Base-by-base conservation (phyloP, 1,140 invertebrate genomes). In the Calosoma granatense region DNA sequence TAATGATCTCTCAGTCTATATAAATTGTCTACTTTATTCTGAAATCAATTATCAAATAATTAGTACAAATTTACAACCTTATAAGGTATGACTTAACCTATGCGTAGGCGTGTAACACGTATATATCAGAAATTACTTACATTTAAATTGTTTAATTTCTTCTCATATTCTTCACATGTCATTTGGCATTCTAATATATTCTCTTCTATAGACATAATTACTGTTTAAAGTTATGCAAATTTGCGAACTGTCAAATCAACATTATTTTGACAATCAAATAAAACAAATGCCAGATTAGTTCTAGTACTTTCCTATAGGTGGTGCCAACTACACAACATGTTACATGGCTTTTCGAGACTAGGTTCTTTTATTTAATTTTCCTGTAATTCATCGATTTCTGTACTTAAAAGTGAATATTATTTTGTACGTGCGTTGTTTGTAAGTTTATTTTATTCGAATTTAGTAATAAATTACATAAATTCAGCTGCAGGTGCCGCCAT, bases 1-100 rank as follows among this genome's bases (percentile, higher is more conserved):
- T 88, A 92, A 65, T 85, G 77, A 73, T 90, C 86, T 64, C 85
- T 76, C 69, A 81, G 89, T 11, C 76, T 58, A 71, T 88, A 90
- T 22, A 90, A 65, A 4, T 78, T 74, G 63, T 83, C 72, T 1
- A 90, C 82, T 64, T 76, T 78, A 63, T 80, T 76, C 86, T 85
- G 63, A 57, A 78, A 78, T 51, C 53, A 60, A 30, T 6, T 30
- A 59, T 30, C 14, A 56, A 23, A 36, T 19, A 39, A 53, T 17
- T 47, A 39, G 47, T 20, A 20, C 20, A 1, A 2, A 57, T 22
- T 55, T 22, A 51, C 22, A 22, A 17, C 19, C n/a, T 20, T 20
- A 51, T 51, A 51, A 52, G 56, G 23, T 30, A 22, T 53, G 17
- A 30, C 30, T n/a, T 41, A 20, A 20, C 20, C 20, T 23, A 23